These are phyloP conservation scores for Ypsolopha sequella DNA, from an alignment of 2,888 invertebrate species.

Conservation along the genomic window DNA sequence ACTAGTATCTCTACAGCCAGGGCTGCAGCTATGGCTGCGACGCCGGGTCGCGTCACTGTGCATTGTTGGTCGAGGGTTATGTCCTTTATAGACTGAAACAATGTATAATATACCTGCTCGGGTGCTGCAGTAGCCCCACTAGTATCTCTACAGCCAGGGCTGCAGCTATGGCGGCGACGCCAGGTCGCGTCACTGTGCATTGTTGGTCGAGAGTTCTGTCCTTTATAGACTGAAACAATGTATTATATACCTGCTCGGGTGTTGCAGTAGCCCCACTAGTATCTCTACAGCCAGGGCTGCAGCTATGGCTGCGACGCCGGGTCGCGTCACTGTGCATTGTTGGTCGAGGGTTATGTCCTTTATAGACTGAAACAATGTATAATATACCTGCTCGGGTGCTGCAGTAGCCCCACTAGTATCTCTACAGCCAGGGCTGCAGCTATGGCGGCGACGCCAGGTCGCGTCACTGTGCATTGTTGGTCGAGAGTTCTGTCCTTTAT, in stretches of 20 bases:
- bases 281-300: conserved; percentile 93
- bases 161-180: too few species aligned
- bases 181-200: too few species aligned
- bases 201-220: too few species aligned
- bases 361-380: conserved; percentile 79
- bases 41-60: conserved; percentile 96
- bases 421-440: conserved; percentile 94
- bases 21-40: conserved; percentile 90
- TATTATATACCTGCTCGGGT: too few species aligned
- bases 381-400: conserved; percentile 88
- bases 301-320: conserved; percentile 93
- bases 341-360: conserved; percentile 95
- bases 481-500: conserved; percentile 90
- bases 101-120: too few species aligned
- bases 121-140: too few species aligned
- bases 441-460: conserved; percentile 93
- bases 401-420: conserved; percentile 85
- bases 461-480: too few species aligned
- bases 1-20: conserved; percentile 93
- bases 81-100: too few species aligned
- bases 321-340: conserved; percentile 97
- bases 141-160: too few species aligned
- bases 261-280: conserved; percentile 82
- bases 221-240: too few species aligned
- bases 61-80: conserved; percentile 98